Base-by-base conservation (phyloP, 1,140 invertebrate species). In the Aphis craccivora region DNA sequence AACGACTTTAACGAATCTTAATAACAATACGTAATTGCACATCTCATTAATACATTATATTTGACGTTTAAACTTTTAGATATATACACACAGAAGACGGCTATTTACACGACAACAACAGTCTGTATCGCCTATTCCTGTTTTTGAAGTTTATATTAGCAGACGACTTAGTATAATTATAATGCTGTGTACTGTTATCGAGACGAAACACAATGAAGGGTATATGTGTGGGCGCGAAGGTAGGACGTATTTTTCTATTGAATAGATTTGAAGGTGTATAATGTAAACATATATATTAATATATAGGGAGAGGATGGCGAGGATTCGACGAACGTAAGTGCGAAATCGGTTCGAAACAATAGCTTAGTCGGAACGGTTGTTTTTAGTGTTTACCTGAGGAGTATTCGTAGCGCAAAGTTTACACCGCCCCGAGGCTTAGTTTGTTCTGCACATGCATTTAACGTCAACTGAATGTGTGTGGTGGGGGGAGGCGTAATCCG, bases 311-410 rank as follows among this genome's bases (percentile, higher is more conserved):
- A n/a, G 60, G 4, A 4, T 14, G 0, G 60, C 30, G 14, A 67
- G 35, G 35, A 23, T 37, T 83, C 37, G 35, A 2, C 20, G 3
- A 9, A 84, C 48, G 14, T n/a, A 40, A 51, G n/a, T 35, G 86
- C 45, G n/a, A 89, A 89, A 89, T 89, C 87, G 20, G 48, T 37
- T 89, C 87, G 22, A 25, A 35, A 89, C 14, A 35, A 48, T 87
- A 48, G 22, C 83, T 87, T 45, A 87, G 14, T 30, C 23, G 40
- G 25, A 84, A 43, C 81, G 81, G 81, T 83, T 43, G 83, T 84
- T n/a, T 76, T 76, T 76, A n/a, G 30, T 76, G 60, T 76, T 84
- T 84, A 84, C 83, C 81, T 35, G 40, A 48, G 40, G 9, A 48
- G 43, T 87, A 51, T 87, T 87, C 43, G 86, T 1, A 0, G 45